Evolutionary conservation across 2,888 invertebrate species (phyloP).

Genomic region (Ametastegia equiseti): DNA sequence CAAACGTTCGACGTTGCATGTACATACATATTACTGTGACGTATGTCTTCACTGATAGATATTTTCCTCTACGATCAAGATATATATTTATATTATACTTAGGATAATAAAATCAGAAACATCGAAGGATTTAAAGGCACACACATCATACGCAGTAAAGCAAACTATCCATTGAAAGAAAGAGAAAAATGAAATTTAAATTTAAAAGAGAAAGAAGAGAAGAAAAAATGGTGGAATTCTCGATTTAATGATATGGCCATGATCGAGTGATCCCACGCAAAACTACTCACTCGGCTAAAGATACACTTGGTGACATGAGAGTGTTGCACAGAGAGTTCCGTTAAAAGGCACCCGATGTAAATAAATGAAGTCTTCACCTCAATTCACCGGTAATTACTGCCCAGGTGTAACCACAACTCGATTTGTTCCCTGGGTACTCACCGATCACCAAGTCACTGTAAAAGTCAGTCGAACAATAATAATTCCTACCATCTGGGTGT

Average conservation of each 20-base stretch:
- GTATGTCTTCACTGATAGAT: too few relatives aligned
- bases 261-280: not conserved
- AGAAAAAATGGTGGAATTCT: too few relatives aligned
- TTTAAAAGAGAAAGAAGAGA: too few relatives aligned
- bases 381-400: conserved; percentile 11
- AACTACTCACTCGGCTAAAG: conserved; percentile 23
- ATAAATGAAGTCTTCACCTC: not conserved
- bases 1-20: not conserved
- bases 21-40: not conserved
- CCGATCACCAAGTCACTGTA: conserved; percentile 16
- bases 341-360: not conserved
- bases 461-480: conserved; percentile 18
- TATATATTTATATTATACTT: too few relatives aligned
- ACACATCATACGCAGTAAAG: too few relatives aligned
- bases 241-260: not conserved
- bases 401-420: not conserved
- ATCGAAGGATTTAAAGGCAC: too few relatives aligned
- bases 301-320: conserved; percentile 34
- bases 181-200: too few relatives aligned
- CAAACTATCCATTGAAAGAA: too few relatives aligned
- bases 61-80: too few relatives aligned
- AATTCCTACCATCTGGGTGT: conserved; percentile 21
- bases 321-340: conserved; percentile 7
- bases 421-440: not conserved
- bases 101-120: too few relatives aligned